Base-by-base conservation (phyloP, 2,888 invertebrate genomes). In the Nephrotoma flavescens region DNA sequence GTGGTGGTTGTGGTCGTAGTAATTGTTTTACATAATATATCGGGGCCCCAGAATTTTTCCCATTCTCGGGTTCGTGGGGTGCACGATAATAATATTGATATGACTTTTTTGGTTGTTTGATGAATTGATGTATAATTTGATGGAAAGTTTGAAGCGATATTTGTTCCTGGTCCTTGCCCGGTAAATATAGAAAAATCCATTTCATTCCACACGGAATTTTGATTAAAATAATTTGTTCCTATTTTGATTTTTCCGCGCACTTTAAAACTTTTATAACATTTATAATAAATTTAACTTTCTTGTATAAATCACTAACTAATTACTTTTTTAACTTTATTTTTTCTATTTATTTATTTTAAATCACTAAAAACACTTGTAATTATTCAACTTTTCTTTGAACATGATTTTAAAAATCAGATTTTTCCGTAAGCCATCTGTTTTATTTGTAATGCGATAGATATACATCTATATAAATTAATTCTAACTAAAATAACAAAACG, bases 11-110 rank as follows among this genome's bases (percentile, higher is more conserved):
- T 41, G 44, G 44, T 83, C 12, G 84, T 41, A 5, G 71, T 71
- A 9, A 42, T 41, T 1, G 71, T 71, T 31, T 71, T 84, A 88
- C 90, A 90, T 88, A 88, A 88, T 88, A 90, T 89, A 87, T 90
- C 89, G 52, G 90, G 88, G 87, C 89, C 88, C 90, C 89, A 89
- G 87, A 88, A 88, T 52, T 89, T 88, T 45, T 89, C 87, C 88
- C 89, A 88, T 86, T 88, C 83, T 6, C 86, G 57, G n/a, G 52
- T 6, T 57, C 85, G 83, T 45, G 87, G 42, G 15, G 41, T 31
- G n/a, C 86, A 86, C 41, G 84, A 84, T n/a, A 85, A 44, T 45
- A 85, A 45, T 44, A 44, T 85, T 84, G 84, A 84, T 71, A 71
- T 71, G 71, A 71, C 9, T 71, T 71, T 71, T 71, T 71, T 71